Evolutionary conservation across 2,888 invertebrate species (phyloP).

Genomic region (Muscina levida): DNA sequence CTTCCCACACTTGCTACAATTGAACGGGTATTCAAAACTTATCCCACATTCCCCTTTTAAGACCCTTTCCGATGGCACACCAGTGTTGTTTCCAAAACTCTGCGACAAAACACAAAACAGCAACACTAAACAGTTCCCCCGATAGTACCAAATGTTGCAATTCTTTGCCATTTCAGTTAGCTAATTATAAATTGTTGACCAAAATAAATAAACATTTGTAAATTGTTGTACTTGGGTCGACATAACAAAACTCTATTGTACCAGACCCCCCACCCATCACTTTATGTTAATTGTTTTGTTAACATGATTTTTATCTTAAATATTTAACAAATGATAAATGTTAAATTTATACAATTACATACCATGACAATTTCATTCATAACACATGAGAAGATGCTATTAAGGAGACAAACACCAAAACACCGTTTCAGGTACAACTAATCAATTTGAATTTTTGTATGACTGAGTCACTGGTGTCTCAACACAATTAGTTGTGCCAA

Average conservation of each 20-base stretch:
- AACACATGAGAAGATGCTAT: too few species aligned
- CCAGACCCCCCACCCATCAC: too few species aligned
- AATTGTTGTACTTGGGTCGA: neutral
- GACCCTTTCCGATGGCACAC: too few species aligned
- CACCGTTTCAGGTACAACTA: too few species aligned
- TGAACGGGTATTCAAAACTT: too few species aligned
- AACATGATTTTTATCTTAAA: conserved; percentile 47
- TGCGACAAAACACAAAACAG: neutral
- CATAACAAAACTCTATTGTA: neutral
- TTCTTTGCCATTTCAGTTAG: neutral
- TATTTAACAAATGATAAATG: conserved; percentile 14
- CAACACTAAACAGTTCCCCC: neutral
- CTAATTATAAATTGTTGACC: conserved; percentile 24
- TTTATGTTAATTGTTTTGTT: conserved; percentile 22
- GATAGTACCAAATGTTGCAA: neutral
- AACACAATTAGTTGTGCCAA: conserved; percentile 3
- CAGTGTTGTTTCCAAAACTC: too few species aligned
- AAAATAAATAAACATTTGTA: conserved; percentile 18
- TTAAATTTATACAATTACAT: too few species aligned
- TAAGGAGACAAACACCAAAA: too few species aligned
- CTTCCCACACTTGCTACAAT: too few species aligned
- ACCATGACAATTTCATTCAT: neutral
- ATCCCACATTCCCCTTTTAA: too few species aligned
- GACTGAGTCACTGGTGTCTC: neutral
- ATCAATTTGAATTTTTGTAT: conserved; percentile 5